phyloP scores from a whole-genome alignment of 2,888 invertebrate species.

The Isotomurus palustris region DNA sequence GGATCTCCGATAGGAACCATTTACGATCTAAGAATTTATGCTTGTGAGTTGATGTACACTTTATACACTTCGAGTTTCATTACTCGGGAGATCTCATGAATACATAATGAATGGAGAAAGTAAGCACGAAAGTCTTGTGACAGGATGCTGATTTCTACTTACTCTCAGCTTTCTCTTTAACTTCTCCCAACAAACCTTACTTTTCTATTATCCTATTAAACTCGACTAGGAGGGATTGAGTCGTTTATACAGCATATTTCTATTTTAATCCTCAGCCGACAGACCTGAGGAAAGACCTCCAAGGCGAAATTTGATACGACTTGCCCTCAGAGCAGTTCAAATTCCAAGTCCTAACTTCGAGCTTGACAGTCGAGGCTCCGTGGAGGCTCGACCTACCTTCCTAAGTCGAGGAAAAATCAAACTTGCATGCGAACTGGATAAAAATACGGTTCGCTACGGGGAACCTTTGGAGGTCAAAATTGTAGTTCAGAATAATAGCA shows the following conservation, averaged over 20 bases:
- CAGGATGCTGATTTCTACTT: no score
- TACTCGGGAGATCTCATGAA: no score
- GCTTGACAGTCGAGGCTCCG: slow-evolving; percentile 31
- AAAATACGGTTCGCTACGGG: slow-evolving; percentile 76
- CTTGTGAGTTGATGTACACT: slow-evolving; percentile 62
- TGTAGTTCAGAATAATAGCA: slow-evolving; percentile 71
- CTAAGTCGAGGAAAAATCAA: slow-evolving; percentile 77
- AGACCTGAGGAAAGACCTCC: slow-evolving; percentile 76
- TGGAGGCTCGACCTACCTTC: slow-evolving; percentile 50
- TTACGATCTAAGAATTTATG: slow-evolving; percentile 79
- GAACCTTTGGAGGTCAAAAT: slow-evolving; percentile 72
- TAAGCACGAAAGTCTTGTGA: no score
- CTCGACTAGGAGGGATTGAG: no score
- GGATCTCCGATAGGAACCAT: slow-evolving; percentile 89
- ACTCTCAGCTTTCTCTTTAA: no score
- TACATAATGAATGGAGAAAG: no score
- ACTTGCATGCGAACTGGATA: slow-evolving; percentile 73
- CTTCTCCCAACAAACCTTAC: no score
- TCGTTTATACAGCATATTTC: neutral
- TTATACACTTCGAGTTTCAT: no score
- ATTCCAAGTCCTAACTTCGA: slow-evolving; percentile 34
- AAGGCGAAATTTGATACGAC: slow-evolving; percentile 71
- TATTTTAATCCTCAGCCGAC: slow-evolving; percentile 60
- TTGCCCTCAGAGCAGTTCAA: slow-evolving; percentile 61
- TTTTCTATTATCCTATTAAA: no score